Evolutionary conservation across 2,113 vertebrate genomes (phyloP), one percentile per base, ranked within the genome.

Genomic region (Halcyon malimbica): DNA sequence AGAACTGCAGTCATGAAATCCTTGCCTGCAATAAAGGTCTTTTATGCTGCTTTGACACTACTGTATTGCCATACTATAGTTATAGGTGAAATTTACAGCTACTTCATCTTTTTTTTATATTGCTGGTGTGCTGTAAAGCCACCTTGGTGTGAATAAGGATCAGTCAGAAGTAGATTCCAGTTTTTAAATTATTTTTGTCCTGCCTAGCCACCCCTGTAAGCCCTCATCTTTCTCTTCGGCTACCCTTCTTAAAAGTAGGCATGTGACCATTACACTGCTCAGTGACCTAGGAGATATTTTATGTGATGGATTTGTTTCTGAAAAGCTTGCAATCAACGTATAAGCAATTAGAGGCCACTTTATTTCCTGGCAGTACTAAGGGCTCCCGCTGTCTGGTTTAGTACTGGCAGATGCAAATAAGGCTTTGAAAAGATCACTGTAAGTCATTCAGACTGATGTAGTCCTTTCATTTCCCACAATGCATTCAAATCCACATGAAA

Each of bases 321-420:
- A 96, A 79, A 73, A 96, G 87, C 57, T 90, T 92, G 70, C 56
- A 57, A 96, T 82, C 94, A 95, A 95, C 87, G 84, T 67, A 68
- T 31, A 90, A 97, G 89, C 76, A 96, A 94, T 91, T 97, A 97
- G 93, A 95, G 53, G 21, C 73, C 60, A 85, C 56, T 94, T 97
- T 87, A 80, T 76, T 96, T 97, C 75, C 60, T 96, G 91, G 93
- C 82, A 83, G 56, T 57, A 64, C 31, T 87, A 73, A 60, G 42
- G 41, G 48, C 53, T 90, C 68, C 76, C 63, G 78, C 73, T 94
- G 83, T 71, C 87, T 84, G 24, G 64, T 75, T 74, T 75, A 90
- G 56, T 37, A 64, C 70, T 90, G 90, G 73, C 56, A 96, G 89
- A 94, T 82, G 93, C 77, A 95, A 78, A 87, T 71, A 79, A 83